phyloP scores from a whole-genome alignment of 2,113 vertebrate species.

The Panurus biarmicus region DNA sequence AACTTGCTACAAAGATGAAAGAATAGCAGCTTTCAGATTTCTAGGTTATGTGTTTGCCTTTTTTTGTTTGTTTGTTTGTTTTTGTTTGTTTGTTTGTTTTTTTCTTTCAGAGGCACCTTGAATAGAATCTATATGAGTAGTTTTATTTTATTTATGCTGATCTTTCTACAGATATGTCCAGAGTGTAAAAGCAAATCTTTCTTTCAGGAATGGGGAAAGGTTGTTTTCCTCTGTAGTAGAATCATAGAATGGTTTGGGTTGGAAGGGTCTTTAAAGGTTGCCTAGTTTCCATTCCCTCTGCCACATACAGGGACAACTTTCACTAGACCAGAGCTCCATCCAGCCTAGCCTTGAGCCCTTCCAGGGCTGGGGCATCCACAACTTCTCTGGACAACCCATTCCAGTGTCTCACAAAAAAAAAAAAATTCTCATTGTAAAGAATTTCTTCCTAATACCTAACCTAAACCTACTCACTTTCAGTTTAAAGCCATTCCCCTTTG shows the following conservation, averaged over 20 bases:
- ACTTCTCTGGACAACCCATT: not conserved
- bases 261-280: not conserved
- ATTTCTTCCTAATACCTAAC: not conserved
- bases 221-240: not conserved
- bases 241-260: not conserved
- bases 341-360: not conserved
- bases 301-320: not conserved
- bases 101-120: not conserved
- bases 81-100: too few relatives aligned
- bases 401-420: not conserved
- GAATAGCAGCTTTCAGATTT: not conserved
- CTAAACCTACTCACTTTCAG: not conserved
- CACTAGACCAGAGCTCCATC: not conserved
- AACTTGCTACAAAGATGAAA: not conserved
- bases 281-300: not conserved
- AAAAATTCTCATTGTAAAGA: fast-evolving
- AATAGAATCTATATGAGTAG: not conserved
- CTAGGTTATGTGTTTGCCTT: not conserved
- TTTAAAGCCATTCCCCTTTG: not conserved
- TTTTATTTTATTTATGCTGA: not conserved
- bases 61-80: not conserved
- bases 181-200: not conserved
- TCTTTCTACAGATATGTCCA: not conserved
- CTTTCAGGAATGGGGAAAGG: not conserved
- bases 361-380: not conserved